These are phyloP conservation scores for Coecobrya sp. DNA, from an alignment of 2,888 invertebrate species.

Conservation along the genomic window DNA sequence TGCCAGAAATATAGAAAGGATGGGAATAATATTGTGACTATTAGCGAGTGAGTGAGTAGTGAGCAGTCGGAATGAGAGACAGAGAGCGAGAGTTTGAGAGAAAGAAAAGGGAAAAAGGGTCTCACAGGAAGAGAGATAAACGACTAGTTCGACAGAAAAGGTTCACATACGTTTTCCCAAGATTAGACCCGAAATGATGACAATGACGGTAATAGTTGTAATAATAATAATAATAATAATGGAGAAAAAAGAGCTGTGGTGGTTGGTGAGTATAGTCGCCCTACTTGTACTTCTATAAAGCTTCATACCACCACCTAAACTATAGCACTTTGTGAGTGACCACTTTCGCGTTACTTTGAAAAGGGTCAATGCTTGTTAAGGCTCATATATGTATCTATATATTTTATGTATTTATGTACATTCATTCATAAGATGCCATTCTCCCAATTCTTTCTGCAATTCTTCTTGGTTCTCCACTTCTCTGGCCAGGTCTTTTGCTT, in stretches of 20 bases:
- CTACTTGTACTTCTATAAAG: too few relatives aligned
- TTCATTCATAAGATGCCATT: conserved; percentile 29
- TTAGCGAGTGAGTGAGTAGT: background rate
- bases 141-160: conserved; percentile 53
- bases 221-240: conserved; percentile 71
- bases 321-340: background rate
- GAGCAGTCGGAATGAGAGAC: background rate
- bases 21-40: background rate
- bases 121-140: conserved; percentile 67
- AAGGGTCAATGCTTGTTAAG: background rate
- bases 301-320: background rate
- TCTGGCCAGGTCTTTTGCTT: background rate
- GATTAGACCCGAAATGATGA: conserved; percentile 71
- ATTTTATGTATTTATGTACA: conserved; percentile 15
- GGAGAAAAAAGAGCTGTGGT: conserved; percentile 54
- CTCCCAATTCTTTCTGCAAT: background rate
- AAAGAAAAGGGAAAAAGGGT: conserved; percentile 5
- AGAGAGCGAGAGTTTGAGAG: background rate
- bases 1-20: background rate
- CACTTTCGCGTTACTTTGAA: conserved; percentile 1
- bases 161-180: conserved; percentile 73
- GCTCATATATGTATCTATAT: background rate
- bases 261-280: background rate
- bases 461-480: background rate
- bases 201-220: conserved; percentile 67